phyloP scores from a whole-genome alignment of 2,888 invertebrate species.

The Coelogynopora nodosa region DNA sequence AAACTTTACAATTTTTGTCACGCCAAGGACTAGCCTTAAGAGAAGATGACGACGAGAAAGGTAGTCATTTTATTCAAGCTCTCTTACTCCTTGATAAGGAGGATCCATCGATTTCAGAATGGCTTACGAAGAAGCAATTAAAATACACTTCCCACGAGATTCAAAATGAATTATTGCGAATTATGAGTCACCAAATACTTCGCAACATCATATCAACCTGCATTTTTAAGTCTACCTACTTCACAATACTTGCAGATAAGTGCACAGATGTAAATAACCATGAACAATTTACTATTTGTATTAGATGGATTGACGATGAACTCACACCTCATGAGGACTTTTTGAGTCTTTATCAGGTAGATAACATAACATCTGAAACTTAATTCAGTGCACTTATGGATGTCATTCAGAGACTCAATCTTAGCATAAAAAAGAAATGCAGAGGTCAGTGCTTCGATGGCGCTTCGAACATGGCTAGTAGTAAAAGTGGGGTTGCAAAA shows the following conservation, averaged over 20 bases:
- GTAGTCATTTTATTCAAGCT: background rate
- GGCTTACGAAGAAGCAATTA: background rate
- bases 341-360: background rate
- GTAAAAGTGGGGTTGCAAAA: slow-evolving; percentile 36
- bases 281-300: slow-evolving; percentile 29
- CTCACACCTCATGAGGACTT: slow-evolving; percentile 27
- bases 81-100: slow-evolving; percentile 1
- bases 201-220: background rate
- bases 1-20: slow-evolving; percentile 24
- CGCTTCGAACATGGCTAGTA: slow-evolving; percentile 29
- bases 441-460: slow-evolving; percentile 34
- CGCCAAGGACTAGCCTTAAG: slow-evolving; percentile 13
- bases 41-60: slow-evolving; percentile 12
- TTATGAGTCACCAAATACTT: slow-evolving; percentile 34
- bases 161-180: slow-evolving; percentile 22
- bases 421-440: slow-evolving; percentile 29
- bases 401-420: slow-evolving; percentile 27
- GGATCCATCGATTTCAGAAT: slow-evolving; percentile 22
- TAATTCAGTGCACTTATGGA: slow-evolving; percentile 17
- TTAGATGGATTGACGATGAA: slow-evolving; percentile 33
- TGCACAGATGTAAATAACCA: slow-evolving; percentile 28
- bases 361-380: slow-evolving; percentile 14
- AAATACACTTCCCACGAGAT: slow-evolving; percentile 33
- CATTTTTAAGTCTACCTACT: background rate
- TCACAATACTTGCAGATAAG: background rate